A percentile compares a stretch with the other conserved stretches of the same genome.
Conservation (phyloP, 2,113 vertebrate genomes). For the Ailurus styani region DNA sequence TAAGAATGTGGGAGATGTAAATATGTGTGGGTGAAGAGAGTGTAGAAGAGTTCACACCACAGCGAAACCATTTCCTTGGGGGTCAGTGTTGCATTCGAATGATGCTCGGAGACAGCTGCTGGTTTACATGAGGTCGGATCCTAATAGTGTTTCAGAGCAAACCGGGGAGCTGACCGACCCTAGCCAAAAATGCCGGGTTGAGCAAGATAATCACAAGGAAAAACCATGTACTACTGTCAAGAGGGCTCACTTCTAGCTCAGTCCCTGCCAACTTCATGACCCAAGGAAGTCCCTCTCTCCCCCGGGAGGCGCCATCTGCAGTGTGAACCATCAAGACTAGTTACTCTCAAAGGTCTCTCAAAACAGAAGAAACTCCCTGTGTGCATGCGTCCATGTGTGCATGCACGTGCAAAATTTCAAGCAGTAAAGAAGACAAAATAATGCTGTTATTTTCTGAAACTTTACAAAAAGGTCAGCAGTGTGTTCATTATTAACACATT, state of each 20-base stretch:
- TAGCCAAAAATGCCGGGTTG: not conserved
- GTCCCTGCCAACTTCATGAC: not conserved
- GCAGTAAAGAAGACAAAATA: not conserved
- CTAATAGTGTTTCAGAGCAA: constrained; percentile 25
- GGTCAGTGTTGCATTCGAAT: constrained; percentile 47
- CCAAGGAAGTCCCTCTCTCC: not conserved
- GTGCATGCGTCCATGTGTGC: no score
- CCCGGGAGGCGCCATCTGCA: not conserved
- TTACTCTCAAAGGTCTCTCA: not conserved
- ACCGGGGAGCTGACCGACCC: not conserved
- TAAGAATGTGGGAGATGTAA: constrained; percentile 79
- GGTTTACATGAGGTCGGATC: constrained; percentile 10
- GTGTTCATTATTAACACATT: not conserved
- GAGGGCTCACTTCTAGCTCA: not conserved
- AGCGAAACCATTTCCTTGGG: constrained; percentile 40
- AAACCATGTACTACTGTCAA: not conserved
- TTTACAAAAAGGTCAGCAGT: not conserved
- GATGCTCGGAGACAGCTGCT: constrained; percentile 30
- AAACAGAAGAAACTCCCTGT: not conserved
- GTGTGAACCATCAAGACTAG: not conserved
- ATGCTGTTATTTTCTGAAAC: not conserved
- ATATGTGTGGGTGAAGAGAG: constrained; percentile 55
- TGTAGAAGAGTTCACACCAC: constrained; percentile 51
- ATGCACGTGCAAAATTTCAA: not conserved
- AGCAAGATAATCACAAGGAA: not conserved